phyloP scores from a whole-genome alignment of 2,888 invertebrate genomes.

The Brenthis daphne region DNA sequence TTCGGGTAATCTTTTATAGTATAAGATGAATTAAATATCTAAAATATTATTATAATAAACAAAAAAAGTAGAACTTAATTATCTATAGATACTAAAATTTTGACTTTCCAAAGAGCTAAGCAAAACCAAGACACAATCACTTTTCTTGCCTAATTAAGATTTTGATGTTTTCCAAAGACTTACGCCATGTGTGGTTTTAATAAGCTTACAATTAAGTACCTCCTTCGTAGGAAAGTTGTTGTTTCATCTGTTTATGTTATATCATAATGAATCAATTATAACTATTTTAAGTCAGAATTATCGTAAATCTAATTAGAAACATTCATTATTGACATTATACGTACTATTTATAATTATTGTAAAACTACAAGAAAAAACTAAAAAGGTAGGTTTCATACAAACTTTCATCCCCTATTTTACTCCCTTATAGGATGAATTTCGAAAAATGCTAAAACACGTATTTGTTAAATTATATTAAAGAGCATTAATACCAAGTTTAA shows the following conservation, averaged over 20 bases:
- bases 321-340: conserved; percentile 2
- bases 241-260: conserved; percentile 16
- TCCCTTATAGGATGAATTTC: too few relatives aligned
- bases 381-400: too few relatives aligned
- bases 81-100: too few relatives aligned
- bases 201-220: conserved; percentile 23
- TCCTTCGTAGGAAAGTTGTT: conserved; percentile 14
- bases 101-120: background rate
- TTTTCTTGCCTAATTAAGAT: conserved; percentile 16
- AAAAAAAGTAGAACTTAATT: too few relatives aligned
- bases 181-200: conserved; percentile 24
- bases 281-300: conserved; percentile 23
- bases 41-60: too few relatives aligned
- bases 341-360: background rate
- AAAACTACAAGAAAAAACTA: too few relatives aligned
- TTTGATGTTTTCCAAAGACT: conserved; percentile 10
- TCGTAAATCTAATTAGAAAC: conserved; percentile 8
- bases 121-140: background rate
- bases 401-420: too few relatives aligned
- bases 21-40: too few relatives aligned
- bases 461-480: too few relatives aligned
- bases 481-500: too few relatives aligned
- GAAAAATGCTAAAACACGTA: too few relatives aligned
- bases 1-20: too few relatives aligned
- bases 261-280: conserved; percentile 29